Evolutionary conservation across 2,113 vertebrate genomes (phyloP).

Genomic region (Bufo gargarizans): DNA sequence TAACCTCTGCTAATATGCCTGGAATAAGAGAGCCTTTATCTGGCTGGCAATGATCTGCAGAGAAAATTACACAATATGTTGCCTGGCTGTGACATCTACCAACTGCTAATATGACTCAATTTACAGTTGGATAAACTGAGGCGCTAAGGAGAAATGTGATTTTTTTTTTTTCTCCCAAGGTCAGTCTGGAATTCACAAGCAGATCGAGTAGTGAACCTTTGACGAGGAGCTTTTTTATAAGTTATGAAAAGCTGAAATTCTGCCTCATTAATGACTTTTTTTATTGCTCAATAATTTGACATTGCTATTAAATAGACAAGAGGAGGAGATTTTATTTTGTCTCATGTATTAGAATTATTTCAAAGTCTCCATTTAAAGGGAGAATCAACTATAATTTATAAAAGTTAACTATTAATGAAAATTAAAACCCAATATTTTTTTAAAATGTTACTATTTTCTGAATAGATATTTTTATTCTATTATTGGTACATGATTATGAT

Average conservation of each 20-base stretch:
- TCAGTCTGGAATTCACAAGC: constrained; percentile 24
- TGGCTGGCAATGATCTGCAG: constrained; percentile 46
- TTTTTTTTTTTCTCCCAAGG: constrained; percentile 36
- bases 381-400: too few relatives aligned
- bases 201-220: neutral
- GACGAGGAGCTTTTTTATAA: constrained; percentile 2
- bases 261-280: constrained; percentile 33
- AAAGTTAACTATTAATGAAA: too few relatives aligned
- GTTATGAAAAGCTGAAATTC: constrained; percentile 3
- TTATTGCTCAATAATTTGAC: constrained; percentile 21
- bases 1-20: neutral
- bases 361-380: neutral
- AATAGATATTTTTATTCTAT: too few relatives aligned
- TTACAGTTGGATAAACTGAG: constrained; percentile 45
- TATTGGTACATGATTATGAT: too few relatives aligned
- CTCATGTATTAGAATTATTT: constrained; percentile 23
- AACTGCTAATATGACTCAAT: constrained; percentile 49
- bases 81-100: constrained; percentile 41
- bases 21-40: constrained; percentile 47
- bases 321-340: neutral
- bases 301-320: neutral
- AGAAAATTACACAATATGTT: constrained; percentile 48
- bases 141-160: constrained; percentile 15
- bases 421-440: too few relatives aligned
- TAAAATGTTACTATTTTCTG: too few relatives aligned